Conservation (phyloP, 2,797 vertebrate genomes). For the Cryptoblepharus egeriae region DNA sequence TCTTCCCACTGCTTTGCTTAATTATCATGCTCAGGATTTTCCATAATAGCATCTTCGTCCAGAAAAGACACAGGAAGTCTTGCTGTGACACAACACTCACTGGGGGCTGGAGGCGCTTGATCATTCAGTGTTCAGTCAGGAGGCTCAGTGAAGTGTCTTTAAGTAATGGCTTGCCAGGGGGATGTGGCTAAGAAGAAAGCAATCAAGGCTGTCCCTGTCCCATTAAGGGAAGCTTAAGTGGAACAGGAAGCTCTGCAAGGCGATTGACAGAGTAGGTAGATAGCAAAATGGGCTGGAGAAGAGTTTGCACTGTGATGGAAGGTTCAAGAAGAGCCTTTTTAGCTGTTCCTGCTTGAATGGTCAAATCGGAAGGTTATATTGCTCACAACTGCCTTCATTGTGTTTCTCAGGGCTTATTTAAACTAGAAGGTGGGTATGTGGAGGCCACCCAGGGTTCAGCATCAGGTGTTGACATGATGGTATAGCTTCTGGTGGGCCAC, state of each 20-base stretch:
- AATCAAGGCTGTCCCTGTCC: constrained; percentile 64
- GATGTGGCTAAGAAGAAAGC: constrained; percentile 40
- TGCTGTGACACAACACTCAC: constrained; percentile 63
- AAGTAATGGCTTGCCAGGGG: constrained; percentile 67
- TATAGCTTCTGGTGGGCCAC: too few species aligned
- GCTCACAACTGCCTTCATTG: neutral
- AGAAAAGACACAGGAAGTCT: constrained; percentile 58
- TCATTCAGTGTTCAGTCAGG: constrained; percentile 51
- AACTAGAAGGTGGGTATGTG: neutral
- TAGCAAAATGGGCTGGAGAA: constrained; percentile 63
- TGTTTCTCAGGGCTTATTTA: neutral
- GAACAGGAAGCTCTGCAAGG: constrained; percentile 54
- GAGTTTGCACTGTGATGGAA: constrained; percentile 57
- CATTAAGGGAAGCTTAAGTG: constrained; percentile 64
- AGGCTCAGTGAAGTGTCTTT: constrained; percentile 46
- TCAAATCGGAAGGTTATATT: constrained; percentile 50
- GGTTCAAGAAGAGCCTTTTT: constrained; percentile 54
- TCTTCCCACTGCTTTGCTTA: constrained; percentile 51
- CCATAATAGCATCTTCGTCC: constrained; percentile 47
- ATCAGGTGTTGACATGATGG: too few species aligned
- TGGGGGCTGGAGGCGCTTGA: constrained; percentile 44
- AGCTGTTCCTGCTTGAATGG: constrained; percentile 21
- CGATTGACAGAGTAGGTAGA: constrained; percentile 62
- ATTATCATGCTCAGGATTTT: constrained; percentile 62
- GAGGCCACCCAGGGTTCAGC: neutral